A percentile compares a stretch with the other conserved stretches of the same genome.
These are phyloP conservation scores for Trissolcus japonicus DNA, from an alignment of 2,888 invertebrate species.

Conservation along the genomic window DNA sequence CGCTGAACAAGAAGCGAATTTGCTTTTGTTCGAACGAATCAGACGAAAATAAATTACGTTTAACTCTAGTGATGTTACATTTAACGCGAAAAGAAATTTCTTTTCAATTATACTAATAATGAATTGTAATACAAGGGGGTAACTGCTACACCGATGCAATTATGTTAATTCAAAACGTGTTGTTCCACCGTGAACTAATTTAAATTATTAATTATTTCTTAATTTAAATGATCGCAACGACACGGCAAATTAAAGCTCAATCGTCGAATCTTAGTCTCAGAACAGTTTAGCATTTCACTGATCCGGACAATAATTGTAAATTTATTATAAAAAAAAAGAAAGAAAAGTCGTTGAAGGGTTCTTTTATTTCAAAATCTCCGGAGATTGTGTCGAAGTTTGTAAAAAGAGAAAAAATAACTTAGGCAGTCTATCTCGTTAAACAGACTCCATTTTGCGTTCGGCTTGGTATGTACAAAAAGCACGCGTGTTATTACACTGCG, in stretches of 20 bases:
- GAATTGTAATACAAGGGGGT: too few species aligned
- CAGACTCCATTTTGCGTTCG: conserved; percentile 56
- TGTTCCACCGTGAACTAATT: too few species aligned
- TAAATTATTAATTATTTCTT: too few species aligned
- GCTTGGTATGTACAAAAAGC: conserved; percentile 61
- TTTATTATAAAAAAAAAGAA: too few species aligned
- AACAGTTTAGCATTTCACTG: too few species aligned
- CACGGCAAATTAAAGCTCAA: too few species aligned
- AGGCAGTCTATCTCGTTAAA: conserved; percentile 53
- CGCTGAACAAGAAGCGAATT: conserved; percentile 1
- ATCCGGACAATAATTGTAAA: too few species aligned
- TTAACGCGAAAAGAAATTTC: neutral
- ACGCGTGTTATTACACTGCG: conserved; percentile 56
- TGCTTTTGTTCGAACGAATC: neutral
- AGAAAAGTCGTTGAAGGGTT: neutral
- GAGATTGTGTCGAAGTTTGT: neutral
- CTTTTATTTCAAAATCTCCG: neutral
- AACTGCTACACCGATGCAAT: too few species aligned
- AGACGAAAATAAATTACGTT: conserved; percentile 2
- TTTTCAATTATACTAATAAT: neutral
- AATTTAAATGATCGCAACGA: too few species aligned
- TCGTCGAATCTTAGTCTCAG: too few species aligned
- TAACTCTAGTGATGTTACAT: neutral
- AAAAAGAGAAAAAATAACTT: conserved; percentile 26
- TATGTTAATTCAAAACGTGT: too few species aligned